Evolutionary conservation across 2,797 vertebrate species (phyloP).

Genomic region (Pipistrellus pygmaeus): DNA sequence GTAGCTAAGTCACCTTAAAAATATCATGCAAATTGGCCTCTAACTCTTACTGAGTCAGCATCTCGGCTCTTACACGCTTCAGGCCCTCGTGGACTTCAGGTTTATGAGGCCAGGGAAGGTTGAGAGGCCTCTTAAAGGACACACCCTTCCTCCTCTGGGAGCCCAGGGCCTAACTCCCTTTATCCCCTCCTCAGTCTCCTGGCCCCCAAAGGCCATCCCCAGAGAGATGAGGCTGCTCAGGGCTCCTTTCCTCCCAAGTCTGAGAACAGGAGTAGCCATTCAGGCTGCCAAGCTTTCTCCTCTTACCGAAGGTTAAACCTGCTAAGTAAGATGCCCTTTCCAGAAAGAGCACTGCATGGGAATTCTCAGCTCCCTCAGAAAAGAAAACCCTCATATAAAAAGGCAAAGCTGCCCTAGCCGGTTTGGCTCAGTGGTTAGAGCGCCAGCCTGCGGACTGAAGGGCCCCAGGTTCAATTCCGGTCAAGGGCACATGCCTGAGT

Average conservation of each 20-base stretch:
- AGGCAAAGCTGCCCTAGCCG: not conserved
- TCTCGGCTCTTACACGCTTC: not conserved
- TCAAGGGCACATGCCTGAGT: no score
- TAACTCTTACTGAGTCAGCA: slow-evolving; percentile 5
- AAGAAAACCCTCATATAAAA: not conserved
- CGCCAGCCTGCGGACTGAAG: no score
- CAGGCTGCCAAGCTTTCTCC: not conserved
- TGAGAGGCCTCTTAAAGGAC: not conserved
- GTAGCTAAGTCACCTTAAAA: not conserved
- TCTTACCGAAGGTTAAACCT: not conserved
- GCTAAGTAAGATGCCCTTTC: not conserved
- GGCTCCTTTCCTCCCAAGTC: not conserved
- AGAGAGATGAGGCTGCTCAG: not conserved
- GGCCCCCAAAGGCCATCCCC: not conserved
- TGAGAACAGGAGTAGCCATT: not conserved
- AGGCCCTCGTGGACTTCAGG: not conserved
- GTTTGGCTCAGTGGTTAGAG: no score
- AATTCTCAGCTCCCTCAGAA: not conserved
- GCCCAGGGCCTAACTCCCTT: not conserved
- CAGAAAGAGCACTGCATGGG: not conserved
- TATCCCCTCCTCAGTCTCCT: not conserved
- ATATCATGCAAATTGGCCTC: not conserved
- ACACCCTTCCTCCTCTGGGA: not conserved
- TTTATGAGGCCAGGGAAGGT: not conserved
- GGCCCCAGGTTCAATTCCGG: no score